Percentiles rank a stretch among this genome's conserved stretches.
Conservation (phyloP, 2,113 vertebrate genomes). For the Miniopterus natalensis region DNA sequence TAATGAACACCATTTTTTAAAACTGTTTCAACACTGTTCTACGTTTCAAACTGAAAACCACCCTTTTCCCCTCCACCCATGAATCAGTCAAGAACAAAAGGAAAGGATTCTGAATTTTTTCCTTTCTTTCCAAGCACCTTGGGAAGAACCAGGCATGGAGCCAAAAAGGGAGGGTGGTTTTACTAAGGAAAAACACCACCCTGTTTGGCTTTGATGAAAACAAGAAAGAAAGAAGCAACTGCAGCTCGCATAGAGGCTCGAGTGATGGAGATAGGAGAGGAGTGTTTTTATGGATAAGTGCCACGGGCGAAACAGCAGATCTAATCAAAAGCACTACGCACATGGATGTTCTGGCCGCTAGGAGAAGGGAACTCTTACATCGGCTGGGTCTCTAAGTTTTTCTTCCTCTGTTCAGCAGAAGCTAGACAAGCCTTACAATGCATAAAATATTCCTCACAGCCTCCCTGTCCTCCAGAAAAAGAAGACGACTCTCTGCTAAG, state of each 20-base stretch:
- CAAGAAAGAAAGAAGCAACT: slow-evolving; percentile 78
- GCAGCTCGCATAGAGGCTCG: slow-evolving; percentile 76
- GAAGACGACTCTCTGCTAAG: neutral
- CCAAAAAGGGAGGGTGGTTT: slow-evolving; percentile 81
- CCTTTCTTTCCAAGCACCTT: slow-evolving; percentile 83
- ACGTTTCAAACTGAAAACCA: slow-evolving; percentile 49
- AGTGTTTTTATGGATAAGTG: slow-evolving; percentile 83
- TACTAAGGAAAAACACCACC: slow-evolving; percentile 81
- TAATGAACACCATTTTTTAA: neutral
- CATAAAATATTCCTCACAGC: slow-evolving; percentile 53
- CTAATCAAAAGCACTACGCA: slow-evolving; percentile 87
- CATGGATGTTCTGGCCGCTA: slow-evolving; percentile 83
- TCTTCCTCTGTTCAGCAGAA: slow-evolving; percentile 77
- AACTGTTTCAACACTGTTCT: slow-evolving; percentile 54
- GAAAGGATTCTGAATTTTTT: slow-evolving; percentile 80
- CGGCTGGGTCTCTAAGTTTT: slow-evolving; percentile 76
- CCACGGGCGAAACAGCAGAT: slow-evolving; percentile 88
- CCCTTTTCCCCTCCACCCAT: slow-evolving; percentile 69
- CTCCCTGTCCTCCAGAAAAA: neutral
- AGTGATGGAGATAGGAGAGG: slow-evolving; percentile 84
- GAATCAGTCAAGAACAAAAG: slow-evolving; percentile 84
- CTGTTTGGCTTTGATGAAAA: slow-evolving; percentile 81
- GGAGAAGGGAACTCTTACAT: slow-evolving; percentile 81
- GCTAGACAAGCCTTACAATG: slow-evolving; percentile 69
- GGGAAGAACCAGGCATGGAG: slow-evolving; percentile 81